Evolutionary conservation across 2,113 vertebrate species (phyloP), one percentile per base, ranked within the genome.

Genomic region (Sphaerodactylus townsendi): DNA sequence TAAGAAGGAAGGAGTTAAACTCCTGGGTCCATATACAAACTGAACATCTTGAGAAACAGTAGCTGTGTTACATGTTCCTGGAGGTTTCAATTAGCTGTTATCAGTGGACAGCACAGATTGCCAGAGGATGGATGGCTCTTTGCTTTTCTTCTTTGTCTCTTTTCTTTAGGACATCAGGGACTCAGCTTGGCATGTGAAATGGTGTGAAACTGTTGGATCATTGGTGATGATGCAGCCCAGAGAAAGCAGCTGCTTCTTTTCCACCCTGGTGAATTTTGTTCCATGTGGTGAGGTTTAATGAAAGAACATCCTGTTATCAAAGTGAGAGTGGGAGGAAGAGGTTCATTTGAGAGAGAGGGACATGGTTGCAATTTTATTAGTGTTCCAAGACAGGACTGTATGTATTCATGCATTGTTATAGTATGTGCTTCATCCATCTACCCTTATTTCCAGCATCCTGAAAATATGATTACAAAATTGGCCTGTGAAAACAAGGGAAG

Each of bases 241-340:
- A 39, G 62, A 77, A 86, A 82, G 48, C 73, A 86, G 66, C 73
- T 82, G 79, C 56, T 82, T 86, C 50, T 53, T 53, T 81, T 82
- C 72, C 65, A 77, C 73, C 25, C 65, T 71, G 79, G 39, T 77
- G 73, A 77, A 48, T 82, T 82, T 81, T 86, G 37, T 82, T 82
- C 79, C 79, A 82, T 82, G 50, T 82, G 41, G 70, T 71, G 33
- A 82, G 74, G 70, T 48, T 86, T 82, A 86, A 86, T 86, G 79
- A 77, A 86, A 86, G 66, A 77, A 25, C 7, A 5, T 86, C 71
- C 66, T 82, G 68, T 46, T 82, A 77, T 71, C n/a, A 37, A 62
- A 77, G 59, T 25, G 17, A 46, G 53, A 21, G 64, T 4, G 39
- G 39, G n/a, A 39, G n/a, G n/a, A 10, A 30, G 15, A 66, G 10